These are phyloP conservation scores for Cephus cinctus DNA, from an alignment of 1,140 invertebrate species.

Conservation along the genomic window DNA sequence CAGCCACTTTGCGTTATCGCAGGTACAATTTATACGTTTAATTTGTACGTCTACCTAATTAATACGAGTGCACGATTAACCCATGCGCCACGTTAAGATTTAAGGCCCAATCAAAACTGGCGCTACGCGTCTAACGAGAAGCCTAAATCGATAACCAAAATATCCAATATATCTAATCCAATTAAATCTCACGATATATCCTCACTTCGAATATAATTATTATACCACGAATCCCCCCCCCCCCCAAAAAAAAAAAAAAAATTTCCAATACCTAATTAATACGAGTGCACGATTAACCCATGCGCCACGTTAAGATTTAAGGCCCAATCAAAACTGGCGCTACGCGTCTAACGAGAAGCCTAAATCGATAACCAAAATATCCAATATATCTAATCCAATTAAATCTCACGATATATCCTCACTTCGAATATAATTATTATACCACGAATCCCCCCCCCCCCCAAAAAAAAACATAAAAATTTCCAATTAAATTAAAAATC, in stretches of 20 bases:
- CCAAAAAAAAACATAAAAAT: no score
- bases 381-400: not conserved
- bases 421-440: not conserved
- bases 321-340: not conserved
- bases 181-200: not conserved
- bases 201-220: not conserved
- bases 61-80: constrained; percentile 1
- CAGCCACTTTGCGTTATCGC: not conserved
- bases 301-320: not conserved
- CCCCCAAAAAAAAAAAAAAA: no score
- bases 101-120: not conserved
- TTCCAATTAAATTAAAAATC: no score
- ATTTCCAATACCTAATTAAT: constrained; percentile 9
- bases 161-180: not conserved
- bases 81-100: not conserved
- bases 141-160: constrained; percentile 1
- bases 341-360: not conserved
- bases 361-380: constrained; percentile 1
- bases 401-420: not conserved
- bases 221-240: no score
- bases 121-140: not conserved
- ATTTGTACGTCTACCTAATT: constrained; percentile 5
- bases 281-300: not conserved
- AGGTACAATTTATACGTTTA: constrained; percentile 4
- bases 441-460: no score